phyloP scores from a whole-genome alignment of 2,797 vertebrate species.

The Diplodus sargus region DNA sequence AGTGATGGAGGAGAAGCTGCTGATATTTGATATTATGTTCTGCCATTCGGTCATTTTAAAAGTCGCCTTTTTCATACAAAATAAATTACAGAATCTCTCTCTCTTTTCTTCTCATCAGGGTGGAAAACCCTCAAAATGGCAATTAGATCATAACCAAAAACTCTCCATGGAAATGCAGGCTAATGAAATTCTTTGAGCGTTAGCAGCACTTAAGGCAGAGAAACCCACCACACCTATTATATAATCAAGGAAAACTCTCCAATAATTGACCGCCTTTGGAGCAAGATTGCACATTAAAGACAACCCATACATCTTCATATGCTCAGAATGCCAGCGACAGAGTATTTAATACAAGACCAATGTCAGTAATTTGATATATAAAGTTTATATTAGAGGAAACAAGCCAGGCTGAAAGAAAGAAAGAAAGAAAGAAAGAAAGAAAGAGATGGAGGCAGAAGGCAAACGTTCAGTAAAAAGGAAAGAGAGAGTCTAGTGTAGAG shows the following conservation, averaged over 20 bases:
- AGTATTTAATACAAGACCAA: background rate
- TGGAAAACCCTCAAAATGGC: conserved; percentile 40
- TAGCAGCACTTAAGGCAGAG: conserved; percentile 26
- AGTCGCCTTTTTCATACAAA: background rate
- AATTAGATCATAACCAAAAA: conserved; percentile 44
- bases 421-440: background rate
- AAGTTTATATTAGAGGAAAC: background rate
- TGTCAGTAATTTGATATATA: conserved; percentile 8
- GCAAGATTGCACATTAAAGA: conserved; percentile 5
- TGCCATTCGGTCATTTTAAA: background rate
- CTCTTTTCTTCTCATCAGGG: conserved; percentile 1
- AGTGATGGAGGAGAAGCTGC: conserved; percentile 10
- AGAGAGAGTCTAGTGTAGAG: conserved; percentile 7
- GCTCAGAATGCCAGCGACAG: background rate
- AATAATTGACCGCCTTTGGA: conserved; percentile 10
- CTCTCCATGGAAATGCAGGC: conserved; percentile 53
- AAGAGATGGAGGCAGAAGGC: background rate
- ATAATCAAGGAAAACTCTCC: conserved; percentile 44
- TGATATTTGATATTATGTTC: background rate
- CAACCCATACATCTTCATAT: background rate
- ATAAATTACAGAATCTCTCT: conserved; percentile 19
- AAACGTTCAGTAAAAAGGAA: conserved; percentile 24
- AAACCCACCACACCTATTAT: conserved; percentile 14
- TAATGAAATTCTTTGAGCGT: conserved; percentile 50
- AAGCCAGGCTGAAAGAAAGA: background rate